Evolutionary conservation across 2,888 invertebrate species (phyloP), one percentile per base, ranked within the genome.

Genomic region (Cecidostiba fungosa): DNA sequence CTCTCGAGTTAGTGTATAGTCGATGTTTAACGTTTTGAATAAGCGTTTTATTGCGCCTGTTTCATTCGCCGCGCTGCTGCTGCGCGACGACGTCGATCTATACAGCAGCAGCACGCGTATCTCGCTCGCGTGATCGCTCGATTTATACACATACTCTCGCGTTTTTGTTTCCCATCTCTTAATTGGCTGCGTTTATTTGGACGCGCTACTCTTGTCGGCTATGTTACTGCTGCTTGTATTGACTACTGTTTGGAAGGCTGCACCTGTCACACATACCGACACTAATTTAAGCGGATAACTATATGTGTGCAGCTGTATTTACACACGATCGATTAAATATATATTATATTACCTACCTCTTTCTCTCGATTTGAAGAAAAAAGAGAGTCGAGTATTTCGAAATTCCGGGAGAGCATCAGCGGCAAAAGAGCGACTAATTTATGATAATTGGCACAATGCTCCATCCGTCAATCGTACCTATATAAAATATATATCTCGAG

Each of bases 1-100:
- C n/a, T n/a, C n/a, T n/a, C n/a, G n/a, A n/a, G n/a, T n/a, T n/a
- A n/a, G n/a, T 23, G 39, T 77, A 77, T 36, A 23, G 36, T 23
- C 62, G 77, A 77, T 77, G 77, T 39, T 62, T 23, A 77, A 39
- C 36, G 39, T 79, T 79, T 66, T 50, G 69, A 79, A 79, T 70
- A 70, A 79, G 14, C 50, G 29, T 70, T 79, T 77, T 77, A 77
- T 77, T 77, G 77, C 54, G 54, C 39, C 62, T 26, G 62, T 39
- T 77, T 70, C 14, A 70, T 50, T 79, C 79, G 12, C 1, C 43
- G 8, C 43, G n/a, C n/a, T n/a, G n/a, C n/a, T n/a, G n/a, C n/a
- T n/a, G n/a, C 5, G 23, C 23, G 23, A 12, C 23, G 59, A 59
- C 39, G 23, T 8, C 50, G 36, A 23, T 59, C 59, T n/a, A 23